Evolutionary conservation across 1,140 invertebrate genomes (phyloP), one percentile per base, ranked within the genome.

Genomic region (Drosophila navojoa): DNA sequence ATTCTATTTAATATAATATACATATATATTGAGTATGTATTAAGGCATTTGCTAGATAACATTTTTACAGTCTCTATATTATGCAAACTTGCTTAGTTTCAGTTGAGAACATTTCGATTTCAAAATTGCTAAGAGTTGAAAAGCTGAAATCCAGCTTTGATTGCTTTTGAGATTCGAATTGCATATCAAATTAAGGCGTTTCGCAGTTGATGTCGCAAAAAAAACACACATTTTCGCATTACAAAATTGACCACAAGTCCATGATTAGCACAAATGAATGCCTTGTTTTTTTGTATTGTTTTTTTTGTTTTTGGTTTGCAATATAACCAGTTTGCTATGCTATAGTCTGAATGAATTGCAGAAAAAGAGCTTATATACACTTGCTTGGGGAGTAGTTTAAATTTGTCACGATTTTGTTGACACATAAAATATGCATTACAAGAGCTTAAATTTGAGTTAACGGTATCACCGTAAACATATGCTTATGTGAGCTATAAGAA

Each of bases 251-350:
- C 63, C 49, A 72, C 70, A 67, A 32, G 40, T 68, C 63, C 70
- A 55, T 72, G 71, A 73, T 73, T 61, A 69, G 64, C 64, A 47
- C 57, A 61, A 69, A 68, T 73, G 64, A 49, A 61, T 53, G 68
- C 54, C 60, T 60, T 35, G 40, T 60, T 47, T 60, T 47, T 19
- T 22, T n/a, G 25, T 22, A 22, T 22, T 22, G 3, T 22, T n/a
- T 29, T 40, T 42, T n/a, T 47, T 32, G n/a, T 32, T 15, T n/a
- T 19, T 40, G 9, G 19, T 71, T 72, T 63, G 47, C 47, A 61
- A 42, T 44, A 55, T 44, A 73, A 73, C 71, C 58, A 57, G 71
- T 73, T 73, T 73, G 11, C 29, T 59, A n/a, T 44, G 16, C 58
- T 40, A 29, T 9, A 7, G n/a, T 7, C 55, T 47, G 57, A 57